Percentiles rank a stretch among this genome's conserved stretches.
These are phyloP conservation scores for Diploptera punctata DNA, from an alignment of 2,888 invertebrate species.

Conservation along the genomic window DNA sequence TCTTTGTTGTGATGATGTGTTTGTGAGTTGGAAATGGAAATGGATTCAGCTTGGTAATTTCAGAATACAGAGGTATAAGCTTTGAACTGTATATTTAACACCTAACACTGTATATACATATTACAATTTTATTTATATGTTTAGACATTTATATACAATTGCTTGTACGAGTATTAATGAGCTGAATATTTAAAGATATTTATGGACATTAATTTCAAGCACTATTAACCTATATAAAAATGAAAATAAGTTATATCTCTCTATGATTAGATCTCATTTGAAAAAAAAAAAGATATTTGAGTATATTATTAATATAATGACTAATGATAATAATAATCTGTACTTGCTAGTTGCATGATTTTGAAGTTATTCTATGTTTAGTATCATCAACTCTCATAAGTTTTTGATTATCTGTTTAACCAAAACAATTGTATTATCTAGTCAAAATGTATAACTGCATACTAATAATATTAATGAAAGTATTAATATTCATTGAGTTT, in stretches of 20 bases:
- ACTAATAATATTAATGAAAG: conserved; percentile 19
- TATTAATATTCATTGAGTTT: conserved; percentile 9
- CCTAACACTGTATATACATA: too few relatives aligned
- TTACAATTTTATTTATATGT: too few relatives aligned
- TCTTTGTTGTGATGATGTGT: too few relatives aligned
- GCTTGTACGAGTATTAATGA: too few relatives aligned
- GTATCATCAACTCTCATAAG: background rate
- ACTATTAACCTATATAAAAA: background rate
- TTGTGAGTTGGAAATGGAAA: too few relatives aligned
- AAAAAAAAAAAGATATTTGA: background rate
- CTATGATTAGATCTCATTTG: conserved; percentile 1
- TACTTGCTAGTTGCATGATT: conserved; percentile 15
- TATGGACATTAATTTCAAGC: conserved; percentile 2
- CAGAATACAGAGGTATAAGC: too few relatives aligned
- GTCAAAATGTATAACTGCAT: background rate
- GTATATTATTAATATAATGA: background rate
- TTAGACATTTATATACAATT: too few relatives aligned
- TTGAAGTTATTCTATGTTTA: background rate
- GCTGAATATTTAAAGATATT: too few relatives aligned
- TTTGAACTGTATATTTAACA: too few relatives aligned
- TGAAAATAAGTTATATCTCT: background rate
- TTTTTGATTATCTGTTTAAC: conserved; percentile 4
- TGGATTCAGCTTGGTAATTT: too few relatives aligned
- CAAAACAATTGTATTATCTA: conserved; percentile 14
- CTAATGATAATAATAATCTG: background rate